Base-by-base conservation (phyloP, 1,140 invertebrate species). In the Hyles vespertilio region DNA sequence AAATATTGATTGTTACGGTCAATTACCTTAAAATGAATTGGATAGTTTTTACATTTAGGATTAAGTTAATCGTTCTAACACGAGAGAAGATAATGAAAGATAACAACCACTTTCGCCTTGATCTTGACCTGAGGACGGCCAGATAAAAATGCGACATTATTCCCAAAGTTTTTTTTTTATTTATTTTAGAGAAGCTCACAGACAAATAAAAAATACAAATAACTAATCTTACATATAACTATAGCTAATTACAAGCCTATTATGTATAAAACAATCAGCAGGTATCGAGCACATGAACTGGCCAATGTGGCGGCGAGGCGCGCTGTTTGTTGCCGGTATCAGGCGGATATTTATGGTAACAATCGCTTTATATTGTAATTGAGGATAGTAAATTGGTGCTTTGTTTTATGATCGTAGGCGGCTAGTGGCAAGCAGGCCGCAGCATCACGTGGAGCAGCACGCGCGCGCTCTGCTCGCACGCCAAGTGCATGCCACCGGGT, bases 81-180 rank as follows among this genome's bases (percentile, higher is more conserved):
- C 36, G 36, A 40, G 8, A 5, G 36, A 5, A 5, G 36, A 8
- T 40, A 40, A 40, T 40, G 2, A 40, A 40, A 5, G 36, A 48
- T 48, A 48, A 12, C 11, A 44, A 54, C 8, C 40, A 44, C 45
- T 33, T 34, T 67, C 67, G 62, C 79, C 77, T 84, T 84, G 79
- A 82, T 72, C 81, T 81, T 82, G 73, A 82, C 69, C 77, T 68
- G 61, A 53, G 56, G 43, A 63, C 44, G 51, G 50, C 54, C 57
- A 69, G 59, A 71, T 65, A 68, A 72, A 66, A 60, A 59, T 40
- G 36, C 56, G 44, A 61, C 45, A 62, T 58, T 56, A 56, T 58
- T 62, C 59, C 61, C 44, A 47, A 61, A 61, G 36, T 22, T 22
- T n/a, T n/a, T n/a, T n/a, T n/a, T n/a, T n/a, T 22, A 22, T 22